Evolutionary conservation across 2,797 vertebrate species (phyloP), one percentile per base, ranked within the genome.

Genomic region (Oreochromis grahami): DNA sequence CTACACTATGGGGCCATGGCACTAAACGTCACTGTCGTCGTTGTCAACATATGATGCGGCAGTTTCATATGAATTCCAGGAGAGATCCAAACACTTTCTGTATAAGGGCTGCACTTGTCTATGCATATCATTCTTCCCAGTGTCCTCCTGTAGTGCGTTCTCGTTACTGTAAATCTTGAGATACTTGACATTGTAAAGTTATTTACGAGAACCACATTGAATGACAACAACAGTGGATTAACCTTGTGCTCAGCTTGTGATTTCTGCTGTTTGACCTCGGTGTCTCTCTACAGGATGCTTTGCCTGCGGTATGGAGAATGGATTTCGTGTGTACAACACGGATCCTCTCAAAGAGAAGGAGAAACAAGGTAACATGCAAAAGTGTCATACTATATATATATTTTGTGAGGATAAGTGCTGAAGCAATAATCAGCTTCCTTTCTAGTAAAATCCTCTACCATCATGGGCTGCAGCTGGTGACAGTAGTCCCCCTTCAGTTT

Each of bases 291-390:
- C 91, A 99, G 98, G 98, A 63, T 99, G 99, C 95, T 99, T 99
- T 94, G 98, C 99, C 6, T 99, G 99, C 95, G 99, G 99, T 41
- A 99, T 99, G 98, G 99, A 99, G 93, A 99, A 98, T 92, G 99
- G 99, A 91, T 99, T 99, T 88, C 96, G 98, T 88, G 99, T 99
- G 74, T 99, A 99, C 94, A 99, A 99, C 95, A 98, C 99, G 32
- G 99, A 99, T 90, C 99, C 99, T 8, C 98, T 99, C 56, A 99
- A 99, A 94, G 99, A 99, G 91, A 99, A 99, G 90, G 99, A 99
- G 91, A 99, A 99, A 88, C 98, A 99, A 98, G 99, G 99, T 99
- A 96, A 96, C 86, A 41, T 11, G 32, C 5, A 32, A 32, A 58
- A 2, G 1, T 60, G n/a, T 60, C 58, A 60, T 34, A 10, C 29